These are phyloP conservation scores for Hypanus sabinus DNA, from an alignment of 2,113 vertebrate genomes.

Conservation along the genomic window DNA sequence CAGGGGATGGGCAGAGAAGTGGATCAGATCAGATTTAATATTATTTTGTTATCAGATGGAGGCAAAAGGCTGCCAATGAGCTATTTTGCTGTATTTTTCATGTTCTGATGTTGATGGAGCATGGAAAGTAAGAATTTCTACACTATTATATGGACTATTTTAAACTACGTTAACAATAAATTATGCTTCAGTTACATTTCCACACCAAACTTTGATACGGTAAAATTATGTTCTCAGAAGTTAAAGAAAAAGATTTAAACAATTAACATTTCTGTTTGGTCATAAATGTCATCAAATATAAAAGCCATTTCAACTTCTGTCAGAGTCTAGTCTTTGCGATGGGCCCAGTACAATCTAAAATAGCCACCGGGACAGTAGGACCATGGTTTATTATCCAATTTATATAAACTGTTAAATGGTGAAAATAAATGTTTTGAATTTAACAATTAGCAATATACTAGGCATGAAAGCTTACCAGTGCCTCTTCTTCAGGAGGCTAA, in stretches of 20 bases:
- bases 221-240: background rate
- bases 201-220: background rate
- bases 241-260: background rate
- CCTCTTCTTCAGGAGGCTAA: too few species aligned
- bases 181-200: background rate
- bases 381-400: background rate
- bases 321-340: background rate
- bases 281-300: background rate
- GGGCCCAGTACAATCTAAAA: background rate
- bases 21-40: too few species aligned
- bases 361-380: background rate
- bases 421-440: background rate
- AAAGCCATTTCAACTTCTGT: background rate
- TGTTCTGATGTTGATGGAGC: background rate
- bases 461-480: background rate
- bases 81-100: too few species aligned
- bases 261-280: background rate
- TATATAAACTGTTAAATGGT: background rate
- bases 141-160: background rate
- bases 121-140: background rate
- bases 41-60: too few species aligned
- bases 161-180: background rate
- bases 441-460: background rate
- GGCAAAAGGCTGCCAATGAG: too few species aligned
- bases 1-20: too few species aligned